Conservation (phyloP, 2,113 vertebrate genomes). For the Athene noctua region DNA sequence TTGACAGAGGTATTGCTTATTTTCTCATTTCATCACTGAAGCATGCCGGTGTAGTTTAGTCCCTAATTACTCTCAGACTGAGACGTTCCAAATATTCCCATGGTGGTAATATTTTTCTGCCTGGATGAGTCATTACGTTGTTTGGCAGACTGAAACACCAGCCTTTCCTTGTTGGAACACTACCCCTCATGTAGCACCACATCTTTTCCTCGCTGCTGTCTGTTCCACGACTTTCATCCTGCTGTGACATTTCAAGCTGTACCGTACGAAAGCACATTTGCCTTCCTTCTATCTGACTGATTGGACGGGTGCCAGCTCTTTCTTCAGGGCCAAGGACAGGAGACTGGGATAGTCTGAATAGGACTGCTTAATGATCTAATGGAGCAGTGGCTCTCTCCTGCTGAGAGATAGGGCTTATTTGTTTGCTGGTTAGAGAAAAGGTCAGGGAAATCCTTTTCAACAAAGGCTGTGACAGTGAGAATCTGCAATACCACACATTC, state of each 20-base stretch:
- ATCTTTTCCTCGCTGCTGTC: conserved; percentile 71
- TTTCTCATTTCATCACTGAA: conserved; percentile 85
- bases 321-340: conserved; percentile 82
- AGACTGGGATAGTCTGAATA: conserved; percentile 75
- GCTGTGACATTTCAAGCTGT: conserved; percentile 77
- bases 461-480: conserved; percentile 73
- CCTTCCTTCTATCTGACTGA: conserved; percentile 75
- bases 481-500: conserved; percentile 70
- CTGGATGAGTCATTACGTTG: conserved; percentile 89
- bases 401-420: conserved; percentile 79
- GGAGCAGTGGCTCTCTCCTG: conserved; percentile 75
- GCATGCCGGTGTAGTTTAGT: conserved; percentile 90
- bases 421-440: conserved; percentile 78
- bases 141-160: conserved; percentile 90
- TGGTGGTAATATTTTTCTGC: conserved; percentile 94
- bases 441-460: conserved; percentile 81
- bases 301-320: conserved; percentile 78
- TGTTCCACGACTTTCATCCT: conserved; percentile 75
- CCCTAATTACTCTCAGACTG: conserved; percentile 95
- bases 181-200: conserved; percentile 74
- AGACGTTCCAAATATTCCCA: conserved; percentile 88
- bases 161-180: conserved; percentile 81
- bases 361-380: conserved; percentile 80
- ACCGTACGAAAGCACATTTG: conserved; percentile 69
- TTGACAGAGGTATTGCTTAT: conserved; percentile 84